Base-by-base conservation (phyloP, 2,797 vertebrate species). In the Xiphophorus birchmanni region DNA sequence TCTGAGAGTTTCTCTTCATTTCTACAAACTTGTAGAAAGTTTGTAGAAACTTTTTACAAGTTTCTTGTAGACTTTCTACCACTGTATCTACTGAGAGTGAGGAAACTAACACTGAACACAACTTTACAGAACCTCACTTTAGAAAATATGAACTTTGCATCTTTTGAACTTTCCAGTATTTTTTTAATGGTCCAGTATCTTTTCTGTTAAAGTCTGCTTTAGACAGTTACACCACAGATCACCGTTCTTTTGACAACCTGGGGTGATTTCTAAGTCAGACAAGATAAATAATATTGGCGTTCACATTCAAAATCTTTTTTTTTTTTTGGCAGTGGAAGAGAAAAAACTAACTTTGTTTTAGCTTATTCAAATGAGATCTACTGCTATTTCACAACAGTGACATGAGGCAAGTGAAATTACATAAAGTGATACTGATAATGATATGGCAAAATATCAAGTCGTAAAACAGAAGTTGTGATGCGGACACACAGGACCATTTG, bases 371-470 rank as follows among this genome's bases (percentile, higher is more conserved):
- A 63, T 77, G 47, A 15, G 74, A 37, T 79, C 26, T 60, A 48
- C 21, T 23, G 21, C 67, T 15, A 72, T 76, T 78, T 73, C 26
- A 82, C 75, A 87, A 75, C 85, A 83, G 78, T 52, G 77, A 80
- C 54, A 47, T 60, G 6, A 77, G 77, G 63, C 40, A 54, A 76
- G 72, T 78, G 58, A 82, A 86, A 60, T 83, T 48, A 52, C 45
- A 76, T 37, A 44, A 82, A 86, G 44, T n/a, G 44, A 52, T 71
- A 50, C 32, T 32, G 32, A 32, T 32, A 44, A 73, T 67, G 18
- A 83, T 18, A 58, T 63, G 75, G 21, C 54, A 67, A 56, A 10
- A 52, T 56, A n/a, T 75, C 9, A 40, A 76, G 76, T 26, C 17
- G 72, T 76, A 56, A 74, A 80, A 60, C 21, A 80, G 67, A 81